These are phyloP conservation scores for Aldabrachelys gigantea DNA, from an alignment of 2,113 vertebrate genomes.

Conservation along the genomic window DNA sequence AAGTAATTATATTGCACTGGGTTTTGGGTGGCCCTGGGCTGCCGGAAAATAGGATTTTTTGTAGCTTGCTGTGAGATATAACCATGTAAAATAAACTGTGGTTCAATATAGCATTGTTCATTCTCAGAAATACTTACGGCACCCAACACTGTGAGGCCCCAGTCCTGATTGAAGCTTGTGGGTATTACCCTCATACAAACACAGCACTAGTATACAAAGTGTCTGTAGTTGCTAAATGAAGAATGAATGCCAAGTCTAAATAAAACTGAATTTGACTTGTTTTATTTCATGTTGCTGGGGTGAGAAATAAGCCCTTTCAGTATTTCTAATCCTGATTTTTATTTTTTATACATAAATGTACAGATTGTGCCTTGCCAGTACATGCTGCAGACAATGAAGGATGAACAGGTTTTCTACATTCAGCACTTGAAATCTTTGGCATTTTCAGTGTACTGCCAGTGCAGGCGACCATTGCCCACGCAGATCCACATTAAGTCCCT, in stretches of 20 bases:
- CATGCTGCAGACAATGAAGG: conserved; percentile 95
- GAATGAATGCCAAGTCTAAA: not conserved
- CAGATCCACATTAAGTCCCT: conserved; percentile 97
- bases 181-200: accelerated
- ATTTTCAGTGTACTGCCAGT: conserved; percentile 96
- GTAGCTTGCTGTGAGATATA: not conserved
- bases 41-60: not conserved
- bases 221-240: not conserved
- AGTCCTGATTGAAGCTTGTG: not conserved
- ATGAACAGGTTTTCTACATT: conserved; percentile 92
- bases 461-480: conserved; percentile 89
- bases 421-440: conserved; percentile 97
- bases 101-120: accelerated
- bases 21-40: not conserved
- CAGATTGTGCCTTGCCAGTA: conserved; percentile 97
- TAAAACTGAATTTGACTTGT: not conserved
- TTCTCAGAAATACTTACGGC: not conserved
- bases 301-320: conserved; percentile 12
- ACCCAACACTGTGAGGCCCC: accelerated
- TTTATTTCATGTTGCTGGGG: not conserved
- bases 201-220: accelerated
- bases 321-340: not conserved
- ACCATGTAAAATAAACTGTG: not conserved
- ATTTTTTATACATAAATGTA: not conserved
- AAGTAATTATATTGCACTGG: not conserved